Evolutionary conservation across 2,797 vertebrate species (phyloP).

Genomic region (Schizopygopsis pylzovi): DNA sequence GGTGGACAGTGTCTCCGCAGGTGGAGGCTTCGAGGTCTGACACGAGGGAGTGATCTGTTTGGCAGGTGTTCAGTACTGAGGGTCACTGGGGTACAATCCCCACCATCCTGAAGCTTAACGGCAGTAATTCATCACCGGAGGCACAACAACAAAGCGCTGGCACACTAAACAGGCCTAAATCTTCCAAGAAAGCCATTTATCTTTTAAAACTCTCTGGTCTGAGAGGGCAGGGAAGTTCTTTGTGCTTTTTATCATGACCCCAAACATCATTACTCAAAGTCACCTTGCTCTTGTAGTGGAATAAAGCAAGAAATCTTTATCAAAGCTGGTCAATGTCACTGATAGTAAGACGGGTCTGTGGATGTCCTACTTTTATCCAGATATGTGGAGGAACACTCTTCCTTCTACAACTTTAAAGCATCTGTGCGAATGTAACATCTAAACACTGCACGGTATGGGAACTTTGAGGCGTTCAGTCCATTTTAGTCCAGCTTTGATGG

Average conservation of each 20-base stretch:
- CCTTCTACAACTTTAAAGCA: slow-evolving; percentile 4
- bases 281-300: slow-evolving; percentile 13
- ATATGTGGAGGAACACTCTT: slow-evolving; percentile 9
- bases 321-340: slow-evolving; percentile 27
- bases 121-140: slow-evolving; percentile 48
- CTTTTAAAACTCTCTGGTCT: slow-evolving; percentile 50
- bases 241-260: slow-evolving; percentile 37
- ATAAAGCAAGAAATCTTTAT: slow-evolving; percentile 37
- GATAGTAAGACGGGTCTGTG: background rate
- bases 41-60: slow-evolving; percentile 21
- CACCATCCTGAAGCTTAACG: slow-evolving; percentile 41
- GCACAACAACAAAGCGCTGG: slow-evolving; percentile 43
- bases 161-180: slow-evolving; percentile 41
- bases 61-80: slow-evolving; percentile 31
- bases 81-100: slow-evolving; percentile 26
- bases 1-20: slow-evolving; percentile 25
- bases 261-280: slow-evolving; percentile 47
- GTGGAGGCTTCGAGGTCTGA: slow-evolving; percentile 37
- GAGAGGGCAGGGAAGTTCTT: slow-evolving; percentile 44
- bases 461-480: background rate
- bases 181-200: slow-evolving; percentile 52
- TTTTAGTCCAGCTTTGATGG: background rate
- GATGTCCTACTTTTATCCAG: slow-evolving; percentile 28
- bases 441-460: background rate
- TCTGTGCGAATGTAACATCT: slow-evolving; percentile 37